Conservation (phyloP, 2,113 vertebrate species). For the Stictonetta naevosa region DNA sequence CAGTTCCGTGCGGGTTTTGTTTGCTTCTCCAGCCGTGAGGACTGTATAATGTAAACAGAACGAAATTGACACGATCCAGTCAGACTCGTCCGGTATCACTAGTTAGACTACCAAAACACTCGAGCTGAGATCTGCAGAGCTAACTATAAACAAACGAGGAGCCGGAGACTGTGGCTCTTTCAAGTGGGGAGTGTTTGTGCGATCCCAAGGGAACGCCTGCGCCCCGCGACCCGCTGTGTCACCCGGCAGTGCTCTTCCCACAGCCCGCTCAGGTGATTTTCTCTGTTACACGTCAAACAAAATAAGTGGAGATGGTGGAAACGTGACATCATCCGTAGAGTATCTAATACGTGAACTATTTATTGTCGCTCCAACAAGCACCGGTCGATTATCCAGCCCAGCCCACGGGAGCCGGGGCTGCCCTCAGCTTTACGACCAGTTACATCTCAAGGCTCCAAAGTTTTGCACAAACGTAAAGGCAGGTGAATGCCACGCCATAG, state of each 20-base stretch:
- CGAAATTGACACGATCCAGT: slow-evolving; percentile 11
- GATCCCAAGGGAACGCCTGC: background rate
- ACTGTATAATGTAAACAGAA: slow-evolving; percentile 15
- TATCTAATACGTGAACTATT: background rate
- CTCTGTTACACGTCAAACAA: background rate
- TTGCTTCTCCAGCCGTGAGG: background rate
- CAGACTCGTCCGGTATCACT: slow-evolving; percentile 14
- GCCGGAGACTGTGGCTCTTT: slow-evolving; percentile 24
- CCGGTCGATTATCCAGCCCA: background rate
- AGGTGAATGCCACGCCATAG: background rate
- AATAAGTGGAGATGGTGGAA: background rate
- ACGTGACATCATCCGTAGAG: background rate
- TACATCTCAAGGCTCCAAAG: background rate
- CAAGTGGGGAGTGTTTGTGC: slow-evolving; percentile 4
- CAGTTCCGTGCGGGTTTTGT: background rate
- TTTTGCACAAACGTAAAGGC: background rate
- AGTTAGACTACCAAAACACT: slow-evolving; percentile 36
- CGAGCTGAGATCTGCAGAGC: background rate
- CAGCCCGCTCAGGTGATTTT: background rate
- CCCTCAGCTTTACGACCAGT: background rate
- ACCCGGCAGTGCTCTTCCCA: background rate
- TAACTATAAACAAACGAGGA: slow-evolving; percentile 25
- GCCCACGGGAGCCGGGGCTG: background rate
- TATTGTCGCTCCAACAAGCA: rapidly evolving
- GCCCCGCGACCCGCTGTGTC: slow-evolving; percentile 32